Conservation (phyloP, 2,797 vertebrate species). For the Coreius guichenoti region DNA sequence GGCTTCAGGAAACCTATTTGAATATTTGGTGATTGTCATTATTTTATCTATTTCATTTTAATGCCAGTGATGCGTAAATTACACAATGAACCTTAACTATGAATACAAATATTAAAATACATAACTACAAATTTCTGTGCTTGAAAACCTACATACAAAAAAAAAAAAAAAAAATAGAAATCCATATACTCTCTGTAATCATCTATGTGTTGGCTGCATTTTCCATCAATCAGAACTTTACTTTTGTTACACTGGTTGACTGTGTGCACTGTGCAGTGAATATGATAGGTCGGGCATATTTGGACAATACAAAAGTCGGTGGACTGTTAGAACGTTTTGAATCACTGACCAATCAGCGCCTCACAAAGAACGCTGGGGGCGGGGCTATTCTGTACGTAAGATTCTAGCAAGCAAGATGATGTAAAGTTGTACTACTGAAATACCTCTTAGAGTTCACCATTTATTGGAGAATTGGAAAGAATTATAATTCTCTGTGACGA, state of each 20-base stretch:
- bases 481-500: neutral
- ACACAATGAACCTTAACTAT: fast-evolving
- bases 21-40: neutral
- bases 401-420: neutral
- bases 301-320: neutral
- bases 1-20: too few relatives aligned
- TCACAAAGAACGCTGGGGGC: neutral
- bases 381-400: neutral
- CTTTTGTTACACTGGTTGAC: too few relatives aligned
- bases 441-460: neutral
- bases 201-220: neutral
- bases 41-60: neutral
- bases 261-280: neutral
- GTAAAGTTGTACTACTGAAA: neutral
- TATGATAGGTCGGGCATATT: neutral
- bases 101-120: neutral
- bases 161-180: too few relatives aligned
- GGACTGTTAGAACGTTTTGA: neutral
- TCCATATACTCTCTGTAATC: too few relatives aligned
- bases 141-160: neutral
- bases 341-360: neutral
- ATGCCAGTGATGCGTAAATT: neutral
- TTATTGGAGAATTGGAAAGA: fast-evolving
- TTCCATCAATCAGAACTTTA: too few relatives aligned
- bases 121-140: neutral